phyloP scores from a whole-genome alignment of 2,113 vertebrate species.

The Pristiophorus japonicus region DNA sequence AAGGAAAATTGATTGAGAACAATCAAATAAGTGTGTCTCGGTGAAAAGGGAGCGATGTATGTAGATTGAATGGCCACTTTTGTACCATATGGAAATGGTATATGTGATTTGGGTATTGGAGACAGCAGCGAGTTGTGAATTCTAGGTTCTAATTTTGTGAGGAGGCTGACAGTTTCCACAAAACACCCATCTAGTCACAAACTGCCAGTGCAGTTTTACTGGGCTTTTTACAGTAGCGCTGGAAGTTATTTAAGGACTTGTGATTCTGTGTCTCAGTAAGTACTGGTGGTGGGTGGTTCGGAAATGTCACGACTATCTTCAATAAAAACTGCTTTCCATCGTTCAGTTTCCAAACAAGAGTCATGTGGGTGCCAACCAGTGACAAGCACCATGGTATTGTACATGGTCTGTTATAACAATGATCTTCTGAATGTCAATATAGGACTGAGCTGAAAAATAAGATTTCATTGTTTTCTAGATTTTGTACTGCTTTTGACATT shows the following conservation, averaged over 20 bases:
- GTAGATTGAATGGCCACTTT: background rate
- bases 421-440: background rate
- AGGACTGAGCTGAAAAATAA: background rate
- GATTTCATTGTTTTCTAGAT: background rate
- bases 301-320: background rate
- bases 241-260: background rate
- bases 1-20: no score
- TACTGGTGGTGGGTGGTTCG: background rate
- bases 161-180: background rate
- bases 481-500: background rate
- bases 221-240: background rate
- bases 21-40: no score
- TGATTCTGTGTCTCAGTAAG: background rate
- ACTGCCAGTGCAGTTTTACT: background rate
- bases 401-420: background rate
- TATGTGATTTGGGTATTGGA: background rate
- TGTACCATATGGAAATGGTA: background rate
- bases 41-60: no score
- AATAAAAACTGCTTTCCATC: background rate
- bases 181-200: background rate
- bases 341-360: background rate
- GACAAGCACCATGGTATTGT: background rate
- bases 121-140: background rate
- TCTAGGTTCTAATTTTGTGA: background rate
- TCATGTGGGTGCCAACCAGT: background rate